These are phyloP conservation scores for Callyntrura sp. DNA, from an alignment of 2,888 invertebrate species.

Conservation along the genomic window DNA sequence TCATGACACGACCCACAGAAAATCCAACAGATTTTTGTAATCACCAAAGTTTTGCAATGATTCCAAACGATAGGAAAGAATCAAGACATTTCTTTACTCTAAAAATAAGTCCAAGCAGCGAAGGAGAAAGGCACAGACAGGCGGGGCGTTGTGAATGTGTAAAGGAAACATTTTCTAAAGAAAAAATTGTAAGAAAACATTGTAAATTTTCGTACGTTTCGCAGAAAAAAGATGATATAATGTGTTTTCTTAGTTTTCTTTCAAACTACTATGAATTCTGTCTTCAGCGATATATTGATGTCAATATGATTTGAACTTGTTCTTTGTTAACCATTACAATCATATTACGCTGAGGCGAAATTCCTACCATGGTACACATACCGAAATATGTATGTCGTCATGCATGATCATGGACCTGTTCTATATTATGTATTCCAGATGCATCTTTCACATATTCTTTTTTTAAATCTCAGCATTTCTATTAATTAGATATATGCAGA, in stretches of 20 bases:
- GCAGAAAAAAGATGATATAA: conserved; percentile 2
- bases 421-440: too few relatives aligned
- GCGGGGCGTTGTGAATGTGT: not conserved
- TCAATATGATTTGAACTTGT: not conserved
- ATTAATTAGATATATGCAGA: too few relatives aligned
- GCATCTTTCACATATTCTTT: too few relatives aligned
- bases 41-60: conserved; percentile 76
- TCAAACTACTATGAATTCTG: not conserved
- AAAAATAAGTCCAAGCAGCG: conserved; percentile 19
- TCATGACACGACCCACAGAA: conserved; percentile 57
- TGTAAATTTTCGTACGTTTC: conserved; percentile 9
- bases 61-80: conserved; percentile 60
- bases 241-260: conserved; percentile 28
- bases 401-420: too few relatives aligned
- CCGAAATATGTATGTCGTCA: too few relatives aligned
- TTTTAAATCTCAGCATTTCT: too few relatives aligned
- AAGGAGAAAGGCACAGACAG: not conserved
- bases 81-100: conserved; percentile 45
- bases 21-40: conserved; percentile 73
- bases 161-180: conserved; percentile 2
- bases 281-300: conserved; percentile 25
- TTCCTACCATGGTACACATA: too few relatives aligned
- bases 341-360: too few relatives aligned
- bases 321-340: not conserved
- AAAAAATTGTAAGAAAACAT: conserved; percentile 31